Evolutionary conservation across 2,113 vertebrate genomes (phyloP).

Genomic region (Caranx melampygus): DNA sequence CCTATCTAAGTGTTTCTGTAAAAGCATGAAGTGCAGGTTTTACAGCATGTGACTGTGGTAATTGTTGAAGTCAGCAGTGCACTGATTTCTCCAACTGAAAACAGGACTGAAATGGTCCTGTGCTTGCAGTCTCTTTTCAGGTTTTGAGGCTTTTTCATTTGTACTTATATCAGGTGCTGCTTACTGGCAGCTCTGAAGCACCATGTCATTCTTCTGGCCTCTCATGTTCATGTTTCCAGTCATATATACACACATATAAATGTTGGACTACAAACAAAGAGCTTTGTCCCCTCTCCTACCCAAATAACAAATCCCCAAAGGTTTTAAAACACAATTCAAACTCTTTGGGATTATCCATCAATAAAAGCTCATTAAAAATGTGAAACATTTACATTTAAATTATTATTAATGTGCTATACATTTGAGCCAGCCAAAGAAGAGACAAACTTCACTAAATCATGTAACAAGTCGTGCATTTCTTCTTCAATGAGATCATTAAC

Average conservation of each 20-base stretch:
- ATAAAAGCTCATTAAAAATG: neutral
- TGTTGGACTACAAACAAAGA: neutral
- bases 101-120: neutral
- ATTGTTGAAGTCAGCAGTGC: neutral
- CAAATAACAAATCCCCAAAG: too few relatives aligned
- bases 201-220: neutral
- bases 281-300: too few relatives aligned
- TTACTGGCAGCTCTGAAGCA: conserved; percentile 8
- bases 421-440: neutral
- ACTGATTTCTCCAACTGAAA: conserved; percentile 11
- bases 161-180: conserved; percentile 20
- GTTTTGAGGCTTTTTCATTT: conserved; percentile 4
- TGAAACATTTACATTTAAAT: neutral
- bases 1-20: neutral
- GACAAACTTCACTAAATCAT: neutral
- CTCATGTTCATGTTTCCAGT: conserved; percentile 6
- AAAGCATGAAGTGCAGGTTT: neutral
- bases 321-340: too few relatives aligned
- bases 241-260: neutral
- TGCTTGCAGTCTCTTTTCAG: neutral
- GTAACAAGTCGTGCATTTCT: neutral
- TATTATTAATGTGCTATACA: too few relatives aligned
- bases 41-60: neutral
- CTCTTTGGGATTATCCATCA: too few relatives aligned
- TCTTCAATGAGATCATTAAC: neutral